Conservation (phyloP, 2,888 invertebrate genomes). For the Calameuta idolon region DNA sequence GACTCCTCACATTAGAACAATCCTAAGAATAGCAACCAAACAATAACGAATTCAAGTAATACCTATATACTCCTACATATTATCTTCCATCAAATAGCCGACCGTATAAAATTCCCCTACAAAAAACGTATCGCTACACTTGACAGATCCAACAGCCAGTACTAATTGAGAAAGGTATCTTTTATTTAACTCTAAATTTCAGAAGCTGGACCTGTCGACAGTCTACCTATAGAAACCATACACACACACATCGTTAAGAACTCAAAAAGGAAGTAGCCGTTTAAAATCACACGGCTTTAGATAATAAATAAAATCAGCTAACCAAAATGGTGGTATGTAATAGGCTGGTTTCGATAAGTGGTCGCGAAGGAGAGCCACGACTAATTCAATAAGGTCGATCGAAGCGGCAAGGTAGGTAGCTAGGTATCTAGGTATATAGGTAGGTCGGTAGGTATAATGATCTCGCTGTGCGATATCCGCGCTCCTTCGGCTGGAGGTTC, state of each 20-base stretch:
- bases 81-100: no score
- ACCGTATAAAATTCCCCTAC: no score
- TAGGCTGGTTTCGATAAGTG: background rate
- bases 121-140: background rate
- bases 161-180: background rate
- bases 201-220: background rate
- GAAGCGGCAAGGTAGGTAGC: conserved; percentile 19
- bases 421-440: background rate
- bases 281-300: background rate
- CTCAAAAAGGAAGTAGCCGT: background rate
- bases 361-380: conserved; percentile 29
- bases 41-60: no score
- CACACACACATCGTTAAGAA: background rate
- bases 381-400: conserved; percentile 53
- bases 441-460: conserved; percentile 21
- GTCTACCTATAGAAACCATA: background rate
- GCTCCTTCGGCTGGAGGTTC: conserved; percentile 19
- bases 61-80: no score
- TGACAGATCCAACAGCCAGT: background rate
- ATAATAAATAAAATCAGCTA: background rate
- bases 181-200: background rate
- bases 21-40: background rate
- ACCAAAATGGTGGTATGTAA: background rate
- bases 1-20: background rate
- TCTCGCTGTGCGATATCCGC: background rate